Percentiles rank a stretch among this genome's conserved stretches.
phyloP scores from a whole-genome alignment of 2,113 vertebrate genomes.

The Danionella cerebrum region DNA sequence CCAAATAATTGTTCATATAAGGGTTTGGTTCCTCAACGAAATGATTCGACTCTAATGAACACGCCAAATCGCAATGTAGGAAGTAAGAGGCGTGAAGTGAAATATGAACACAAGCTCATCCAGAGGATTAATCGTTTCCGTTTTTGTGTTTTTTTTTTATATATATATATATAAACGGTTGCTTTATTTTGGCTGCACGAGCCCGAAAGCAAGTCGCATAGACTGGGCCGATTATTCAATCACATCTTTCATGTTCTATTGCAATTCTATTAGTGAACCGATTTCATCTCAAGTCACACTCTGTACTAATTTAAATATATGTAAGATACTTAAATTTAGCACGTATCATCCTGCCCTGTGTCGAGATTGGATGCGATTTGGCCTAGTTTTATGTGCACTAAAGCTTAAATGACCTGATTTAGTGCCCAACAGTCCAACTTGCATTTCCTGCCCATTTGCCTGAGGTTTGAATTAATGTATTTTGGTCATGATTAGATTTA shows the following conservation, averaged over 20 bases:
- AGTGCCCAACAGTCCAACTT: constrained; percentile 14
- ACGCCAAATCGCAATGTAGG: background rate
- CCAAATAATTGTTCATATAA: no score
- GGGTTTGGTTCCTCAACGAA: no score
- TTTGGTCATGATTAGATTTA: background rate
- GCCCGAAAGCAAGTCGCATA: background rate
- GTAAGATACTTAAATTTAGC: background rate
- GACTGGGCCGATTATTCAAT: background rate
- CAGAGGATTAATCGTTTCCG: background rate
- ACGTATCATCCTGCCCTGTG: background rate
- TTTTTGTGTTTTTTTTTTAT: background rate
- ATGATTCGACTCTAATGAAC: background rate
- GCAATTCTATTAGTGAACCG: background rate
- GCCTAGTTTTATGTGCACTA: constrained; percentile 32
- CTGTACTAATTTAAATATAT: background rate
- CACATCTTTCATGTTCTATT: background rate
- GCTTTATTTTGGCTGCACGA: background rate
- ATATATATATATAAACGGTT: background rate
- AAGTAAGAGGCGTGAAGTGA: background rate
- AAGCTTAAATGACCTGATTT: constrained; percentile 37
- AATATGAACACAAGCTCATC: background rate
- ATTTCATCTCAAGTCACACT: background rate
- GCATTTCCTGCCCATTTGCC: constrained; percentile 2
- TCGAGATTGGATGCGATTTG: constrained; percentile 16
- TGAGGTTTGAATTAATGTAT: background rate